Evolutionary conservation across 2,797 vertebrate species (phyloP).

Genomic region (Sorex maritimensis): DNA sequence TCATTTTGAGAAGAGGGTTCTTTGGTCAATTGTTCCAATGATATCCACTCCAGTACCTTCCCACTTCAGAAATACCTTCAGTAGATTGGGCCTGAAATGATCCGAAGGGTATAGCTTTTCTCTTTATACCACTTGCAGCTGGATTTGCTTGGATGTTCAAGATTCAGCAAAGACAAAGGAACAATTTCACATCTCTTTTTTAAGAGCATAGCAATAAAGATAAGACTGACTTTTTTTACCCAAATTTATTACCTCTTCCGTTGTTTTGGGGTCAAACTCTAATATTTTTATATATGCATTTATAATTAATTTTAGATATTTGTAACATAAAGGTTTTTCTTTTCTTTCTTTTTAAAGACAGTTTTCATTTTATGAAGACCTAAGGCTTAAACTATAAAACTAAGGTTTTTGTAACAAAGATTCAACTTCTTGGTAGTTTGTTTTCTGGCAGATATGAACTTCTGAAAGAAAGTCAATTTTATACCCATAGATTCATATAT

Average conservation of each 20-base stretch:
- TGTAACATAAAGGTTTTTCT: neutral
- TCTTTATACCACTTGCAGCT: neutral
- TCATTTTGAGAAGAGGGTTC: neutral
- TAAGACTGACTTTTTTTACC: neutral
- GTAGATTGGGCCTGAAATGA: neutral
- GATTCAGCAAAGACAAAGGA: neutral
- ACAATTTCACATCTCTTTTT: neutral
- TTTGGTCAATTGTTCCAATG: neutral
- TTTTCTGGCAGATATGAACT: too few species aligned
- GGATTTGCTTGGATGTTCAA: neutral
- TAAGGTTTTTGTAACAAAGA: too few species aligned
- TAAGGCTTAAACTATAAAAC: too few species aligned
- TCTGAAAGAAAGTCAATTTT: too few species aligned
- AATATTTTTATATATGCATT: too few species aligned
- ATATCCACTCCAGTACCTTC: neutral
- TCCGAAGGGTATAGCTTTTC: neutral
- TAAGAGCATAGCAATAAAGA: slow-evolving; percentile 35
- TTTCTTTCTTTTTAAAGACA: neutral
- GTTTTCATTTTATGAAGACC: too few species aligned
- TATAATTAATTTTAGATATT: too few species aligned
- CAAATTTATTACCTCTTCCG: neutral
- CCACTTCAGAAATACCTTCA: neutral
- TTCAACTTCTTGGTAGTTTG: too few species aligned
- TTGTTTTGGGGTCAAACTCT: neutral
- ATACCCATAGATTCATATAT: too few species aligned